Base-by-base conservation (phyloP, 2,113 vertebrate genomes). In the Scalopus aquaticus region DNA sequence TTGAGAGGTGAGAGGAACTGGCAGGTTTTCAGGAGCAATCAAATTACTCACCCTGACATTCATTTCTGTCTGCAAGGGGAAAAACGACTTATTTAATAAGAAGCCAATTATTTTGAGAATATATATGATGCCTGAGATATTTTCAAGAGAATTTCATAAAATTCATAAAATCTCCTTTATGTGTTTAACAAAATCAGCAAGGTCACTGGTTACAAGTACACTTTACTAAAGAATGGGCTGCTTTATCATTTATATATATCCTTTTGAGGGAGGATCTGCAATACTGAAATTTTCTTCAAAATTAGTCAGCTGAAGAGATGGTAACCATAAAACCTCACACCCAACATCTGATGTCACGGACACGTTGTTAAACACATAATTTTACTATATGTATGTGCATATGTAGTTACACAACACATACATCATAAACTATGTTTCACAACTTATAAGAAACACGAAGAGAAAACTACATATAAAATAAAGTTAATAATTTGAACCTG, bases 81-180 rank as follows among this genome's bases (percentile, higher is more conserved):
- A 65, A 49, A 60, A n/a, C 46, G 39, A 67, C 77, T 17, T 49
- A 20, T 79, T 69, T 91, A 88, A 84, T 76, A 88, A 49, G 16
- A 94, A 83, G 19, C 7, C 17, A 49, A 16, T 86, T 76, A 93
- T 89, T 79, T 89, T 91, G 39, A 77, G 3, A 58, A 69, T 11
- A 35, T n/a, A 44, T 67, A 39, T 77, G 62, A 9, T 51, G 54
- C 28, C 54, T 79, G 70, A 79, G 60, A 60, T 78, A 56, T 67
- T 89, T 93, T 85, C 15, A 90, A 73, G 58, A 64, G 54, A 89
- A 82, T 42, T 1, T 2, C n/a, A 19, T 84, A 76, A 69, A 3
- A 90, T 94, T 92, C 20, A 83, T 49, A 84, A 88, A 83, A 60
- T 93, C 88, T 67, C 22, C 35, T 20, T 91, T 80, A n/a, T 70